Percentiles rank a stretch among this genome's conserved stretches.
phyloP scores from a whole-genome alignment of 2,888 invertebrate genomes.

The Phalera bucephala region DNA sequence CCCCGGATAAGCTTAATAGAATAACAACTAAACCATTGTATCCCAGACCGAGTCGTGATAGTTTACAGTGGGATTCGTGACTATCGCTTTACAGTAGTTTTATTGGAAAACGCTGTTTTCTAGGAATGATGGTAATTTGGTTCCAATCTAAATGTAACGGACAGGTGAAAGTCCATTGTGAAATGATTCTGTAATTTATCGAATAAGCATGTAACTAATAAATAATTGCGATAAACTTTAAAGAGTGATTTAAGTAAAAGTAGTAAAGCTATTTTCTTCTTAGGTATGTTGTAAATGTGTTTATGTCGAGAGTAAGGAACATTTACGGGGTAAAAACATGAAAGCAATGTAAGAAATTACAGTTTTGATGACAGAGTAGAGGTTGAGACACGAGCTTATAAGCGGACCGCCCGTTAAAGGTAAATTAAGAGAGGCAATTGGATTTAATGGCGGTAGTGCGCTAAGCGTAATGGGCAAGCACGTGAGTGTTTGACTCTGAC shows the following conservation, averaged over 20 bases:
- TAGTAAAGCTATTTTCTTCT: constrained; percentile 22
- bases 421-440: constrained; percentile 55
- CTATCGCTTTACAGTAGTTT: constrained; percentile 71
- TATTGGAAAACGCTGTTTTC: constrained; percentile 68
- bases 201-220: constrained; percentile 33
- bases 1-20: constrained; percentile 69
- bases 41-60: constrained; percentile 69
- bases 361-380: constrained; percentile 38
- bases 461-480: constrained; percentile 46
- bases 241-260: constrained; percentile 27
- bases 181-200: constrained; percentile 44
- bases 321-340: constrained; percentile 38
- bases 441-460: constrained; percentile 50
- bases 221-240: constrained; percentile 26
- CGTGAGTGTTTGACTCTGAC: constrained; percentile 20
- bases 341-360: constrained; percentile 53
- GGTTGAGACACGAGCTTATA: constrained; percentile 39
- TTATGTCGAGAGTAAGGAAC: constrained; percentile 17
- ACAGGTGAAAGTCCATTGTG: constrained; percentile 65
- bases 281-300: constrained; percentile 22
- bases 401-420: constrained; percentile 45
- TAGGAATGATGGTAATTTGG: constrained; percentile 63
- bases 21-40: constrained; percentile 71
- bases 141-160: constrained; percentile 60
- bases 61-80: constrained; percentile 75